Evolutionary conservation across 2,113 vertebrate genomes (phyloP).

Genomic region (Platysternon megacephalum): DNA sequence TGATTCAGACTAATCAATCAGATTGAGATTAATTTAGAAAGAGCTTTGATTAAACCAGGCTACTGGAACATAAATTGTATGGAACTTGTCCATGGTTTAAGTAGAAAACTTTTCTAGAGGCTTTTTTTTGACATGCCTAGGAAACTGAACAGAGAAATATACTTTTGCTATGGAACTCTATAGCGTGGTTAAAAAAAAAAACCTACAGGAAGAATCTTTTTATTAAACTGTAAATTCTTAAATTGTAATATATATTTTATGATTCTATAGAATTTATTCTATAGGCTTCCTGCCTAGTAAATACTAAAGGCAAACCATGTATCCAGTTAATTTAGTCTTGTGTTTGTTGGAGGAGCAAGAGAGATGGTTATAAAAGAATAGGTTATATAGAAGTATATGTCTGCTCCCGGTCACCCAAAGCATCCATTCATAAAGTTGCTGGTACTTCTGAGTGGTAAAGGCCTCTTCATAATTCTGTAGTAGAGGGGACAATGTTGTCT

Average conservation of each 20-base stretch:
- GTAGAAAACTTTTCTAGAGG: neutral
- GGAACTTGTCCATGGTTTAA: neutral
- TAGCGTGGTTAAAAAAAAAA: too few species aligned
- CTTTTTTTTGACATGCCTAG: neutral
- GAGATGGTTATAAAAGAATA: neutral
- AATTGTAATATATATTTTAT: too few species aligned
- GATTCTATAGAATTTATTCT: neutral
- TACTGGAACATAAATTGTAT: neutral
- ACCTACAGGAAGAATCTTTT: neutral
- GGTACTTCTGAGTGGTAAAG: neutral
- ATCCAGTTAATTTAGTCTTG: neutral
- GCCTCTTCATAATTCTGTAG: neutral
- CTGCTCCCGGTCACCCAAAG: neutral
- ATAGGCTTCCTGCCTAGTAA: neutral
- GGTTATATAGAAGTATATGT: neutral
- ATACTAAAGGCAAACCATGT: neutral
- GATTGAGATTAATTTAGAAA: neutral
- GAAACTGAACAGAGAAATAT: neutral
- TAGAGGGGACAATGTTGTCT: neutral
- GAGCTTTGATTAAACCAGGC: neutral
- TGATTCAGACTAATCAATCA: neutral
- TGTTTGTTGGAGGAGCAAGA: neutral
- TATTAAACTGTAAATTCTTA: neutral
- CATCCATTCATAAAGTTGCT: neutral
- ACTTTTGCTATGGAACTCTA: neutral